These are phyloP conservation scores for Mesoclemmys tuberculata DNA, from an alignment of 2,113 vertebrate species.

Conservation along the genomic window DNA sequence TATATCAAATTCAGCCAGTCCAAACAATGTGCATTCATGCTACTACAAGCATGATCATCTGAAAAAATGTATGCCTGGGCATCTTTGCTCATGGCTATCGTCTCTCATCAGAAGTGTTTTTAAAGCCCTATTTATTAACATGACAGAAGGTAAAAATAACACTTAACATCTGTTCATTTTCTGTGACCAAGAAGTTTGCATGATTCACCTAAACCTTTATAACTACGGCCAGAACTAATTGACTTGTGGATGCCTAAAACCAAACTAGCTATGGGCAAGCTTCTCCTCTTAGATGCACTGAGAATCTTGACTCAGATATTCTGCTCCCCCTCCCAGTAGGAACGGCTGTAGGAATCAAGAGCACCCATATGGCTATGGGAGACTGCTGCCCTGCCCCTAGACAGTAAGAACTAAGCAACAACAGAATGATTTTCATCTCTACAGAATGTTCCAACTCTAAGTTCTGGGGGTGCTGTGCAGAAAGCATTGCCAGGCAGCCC, in stretches of 20 bases:
- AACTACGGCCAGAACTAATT: neutral
- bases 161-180: neutral
- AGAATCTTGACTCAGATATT: accelerated
- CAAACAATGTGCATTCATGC: accelerated
- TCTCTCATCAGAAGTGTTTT: neutral
- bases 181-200: neutral
- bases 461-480: too few species aligned
- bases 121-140: neutral
- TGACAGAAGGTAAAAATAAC: neutral
- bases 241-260: neutral
- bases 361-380: neutral
- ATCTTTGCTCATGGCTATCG: neutral
- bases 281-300: neutral
- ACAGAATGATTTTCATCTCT: neutral
- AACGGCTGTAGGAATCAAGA: accelerated
- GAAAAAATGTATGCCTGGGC: neutral
- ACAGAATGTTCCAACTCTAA: neutral
- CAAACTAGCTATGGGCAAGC: neutral
- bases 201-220: neutral
- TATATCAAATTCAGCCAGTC: accelerated
- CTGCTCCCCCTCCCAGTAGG: neutral
- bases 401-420: neutral
- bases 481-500: neutral
- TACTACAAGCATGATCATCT: neutral
- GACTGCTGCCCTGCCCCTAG: neutral